Base-by-base conservation (phyloP, 2,888 invertebrate genomes). In the Idaea dimidiata region DNA sequence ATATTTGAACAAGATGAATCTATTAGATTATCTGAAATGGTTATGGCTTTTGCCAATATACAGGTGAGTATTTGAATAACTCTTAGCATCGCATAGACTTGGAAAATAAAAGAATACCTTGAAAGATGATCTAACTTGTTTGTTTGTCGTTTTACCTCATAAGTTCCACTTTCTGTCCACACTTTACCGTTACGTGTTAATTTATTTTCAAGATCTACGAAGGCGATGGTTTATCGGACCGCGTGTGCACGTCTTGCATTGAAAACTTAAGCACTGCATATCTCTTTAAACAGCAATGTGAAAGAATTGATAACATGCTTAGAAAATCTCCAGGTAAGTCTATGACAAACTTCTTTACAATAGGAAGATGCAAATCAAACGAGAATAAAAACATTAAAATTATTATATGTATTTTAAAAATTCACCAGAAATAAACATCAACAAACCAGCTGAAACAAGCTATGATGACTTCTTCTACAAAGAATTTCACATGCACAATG, bases 1-100 rank as follows among this genome's bases (percentile, higher is more conserved):
- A 91, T 92, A 71, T 92, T 86, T 72, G 91, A 91, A 67, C 88
- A 90, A 81, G 92, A 91, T 82, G 91, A 91, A 69, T 83, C 87
- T 6, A 84, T 89, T 54, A 90, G 83, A 67, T 74, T 92, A 65
- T 91, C 91, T 7, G 91, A 91, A 62, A 92, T 92, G 92, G 91
- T 91, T 63, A 92, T 91, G 92, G 83, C 91, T 54, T 91, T 91
- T 78, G 84, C 89, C 18, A 84, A 82, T 67, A 79, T 92, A 65
- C 81, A 86, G 72, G 91, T 91, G 17, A 54, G 14, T 8, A 43
- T 43, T 43, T 43, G 43, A 14, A 43, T 3, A 10, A 43, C 43
- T 10, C 14, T 32, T 10, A 43, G 43, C 14, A 14, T 43, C 43
- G 14, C 10, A 43, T 43, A 43, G 43, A 10, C 10, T 43, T 43